These are phyloP conservation scores for Nomada ruficornis DNA, from an alignment of 2,888 invertebrate species.

Conservation along the genomic window DNA sequence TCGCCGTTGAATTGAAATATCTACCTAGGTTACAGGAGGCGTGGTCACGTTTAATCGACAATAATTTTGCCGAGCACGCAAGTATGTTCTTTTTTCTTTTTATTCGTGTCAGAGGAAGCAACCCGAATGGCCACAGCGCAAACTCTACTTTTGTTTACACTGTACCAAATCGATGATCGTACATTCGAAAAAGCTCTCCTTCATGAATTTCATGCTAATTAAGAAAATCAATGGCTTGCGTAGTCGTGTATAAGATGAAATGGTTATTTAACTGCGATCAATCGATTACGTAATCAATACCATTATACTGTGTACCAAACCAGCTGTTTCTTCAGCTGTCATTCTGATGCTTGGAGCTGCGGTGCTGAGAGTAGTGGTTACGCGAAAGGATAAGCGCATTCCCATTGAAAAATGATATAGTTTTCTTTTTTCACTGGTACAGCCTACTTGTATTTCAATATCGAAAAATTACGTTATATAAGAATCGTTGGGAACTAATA, in stretches of 20 bases:
- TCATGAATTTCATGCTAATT: neutral
- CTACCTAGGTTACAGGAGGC: neutral
- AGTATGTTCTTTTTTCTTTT: conserved; percentile 5
- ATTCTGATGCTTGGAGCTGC: neutral
- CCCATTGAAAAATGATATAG: neutral
- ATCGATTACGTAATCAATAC: conserved; percentile 3
- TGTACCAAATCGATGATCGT: conserved; percentile 17
- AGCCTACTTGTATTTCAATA: neutral
- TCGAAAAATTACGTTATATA: neutral
- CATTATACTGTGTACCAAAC: conserved; percentile 24
- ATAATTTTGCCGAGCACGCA: conserved; percentile 8
- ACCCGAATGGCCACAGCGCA: conserved; percentile 9
- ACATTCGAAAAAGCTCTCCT: conserved; percentile 11
- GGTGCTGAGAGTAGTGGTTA: conserved; percentile 14
- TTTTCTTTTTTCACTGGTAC: neutral
- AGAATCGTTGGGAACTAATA: no score
- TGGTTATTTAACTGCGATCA: neutral
- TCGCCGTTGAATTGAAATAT: neutral
- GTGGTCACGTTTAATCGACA: conserved; percentile 1
- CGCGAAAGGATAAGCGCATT: neutral
- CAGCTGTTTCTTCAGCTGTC: conserved; percentile 39
- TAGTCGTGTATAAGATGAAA: neutral
- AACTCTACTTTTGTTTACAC: conserved; percentile 44
- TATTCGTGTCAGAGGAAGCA: neutral
- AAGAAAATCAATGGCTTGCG: neutral